These are phyloP conservation scores for Vannuccia rotundouncinata DNA, from an alignment of 2,888 invertebrate species.

Conservation along the genomic window DNA sequence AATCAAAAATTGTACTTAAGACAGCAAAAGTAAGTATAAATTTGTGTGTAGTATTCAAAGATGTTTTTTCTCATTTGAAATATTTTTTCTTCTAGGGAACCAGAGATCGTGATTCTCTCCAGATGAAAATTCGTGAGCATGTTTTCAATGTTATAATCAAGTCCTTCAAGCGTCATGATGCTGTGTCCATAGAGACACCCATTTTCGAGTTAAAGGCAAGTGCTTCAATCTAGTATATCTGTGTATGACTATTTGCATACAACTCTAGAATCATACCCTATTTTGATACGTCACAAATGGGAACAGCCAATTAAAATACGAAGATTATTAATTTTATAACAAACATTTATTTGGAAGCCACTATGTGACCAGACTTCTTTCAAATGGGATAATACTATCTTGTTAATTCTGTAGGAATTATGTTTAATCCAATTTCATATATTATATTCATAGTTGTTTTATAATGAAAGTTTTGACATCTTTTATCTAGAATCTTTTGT, in stretches of 20 bases:
- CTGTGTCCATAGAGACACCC: conserved; percentile 94
- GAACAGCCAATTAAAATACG: too few species aligned
- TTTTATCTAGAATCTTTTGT: too few species aligned
- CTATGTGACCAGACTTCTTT: too few species aligned
- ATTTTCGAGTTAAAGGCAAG: conserved; percentile 87
- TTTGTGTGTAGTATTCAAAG: too few species aligned
- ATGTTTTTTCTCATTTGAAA: too few species aligned
- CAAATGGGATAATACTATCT: too few species aligned
- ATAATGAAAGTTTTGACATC: not conserved
- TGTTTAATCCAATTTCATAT: not conserved
- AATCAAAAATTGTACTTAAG: conserved; percentile 72
- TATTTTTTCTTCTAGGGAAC: conserved; percentile 69
- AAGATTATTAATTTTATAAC: too few species aligned
- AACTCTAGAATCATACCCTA: conserved; percentile 31
- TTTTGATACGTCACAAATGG: too few species aligned
- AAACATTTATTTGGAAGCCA: too few species aligned
- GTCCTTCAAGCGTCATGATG: conserved; percentile 92
- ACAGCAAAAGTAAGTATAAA: conserved; percentile 66
- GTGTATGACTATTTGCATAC: conserved; percentile 16
- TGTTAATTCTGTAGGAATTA: too few species aligned
- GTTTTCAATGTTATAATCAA: conserved; percentile 74
- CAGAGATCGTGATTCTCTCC: conserved; percentile 83
- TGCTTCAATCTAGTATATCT: conserved; percentile 27
- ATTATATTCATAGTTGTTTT: conserved; percentile 22
- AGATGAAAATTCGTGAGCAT: conserved; percentile 79